A percentile compares a stretch with the other conserved stretches of the same genome.
Evolutionary conservation across 2,888 invertebrate species (phyloP).

Genomic region (Caenorhabditis drosophilae): DNA sequence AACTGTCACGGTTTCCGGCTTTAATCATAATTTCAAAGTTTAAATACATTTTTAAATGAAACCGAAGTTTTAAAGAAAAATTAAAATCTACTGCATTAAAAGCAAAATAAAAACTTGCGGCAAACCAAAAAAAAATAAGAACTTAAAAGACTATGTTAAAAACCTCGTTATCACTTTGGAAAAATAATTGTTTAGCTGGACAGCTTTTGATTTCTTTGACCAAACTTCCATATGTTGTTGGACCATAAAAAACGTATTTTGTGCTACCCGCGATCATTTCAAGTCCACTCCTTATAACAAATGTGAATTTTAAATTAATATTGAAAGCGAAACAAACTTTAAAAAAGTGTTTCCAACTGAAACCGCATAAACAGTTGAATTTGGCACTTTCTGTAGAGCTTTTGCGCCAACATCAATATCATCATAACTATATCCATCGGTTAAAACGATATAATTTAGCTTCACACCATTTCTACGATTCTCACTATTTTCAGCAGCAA

Average conservation of each 20-base stretch:
- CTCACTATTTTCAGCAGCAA: slow-evolving; percentile 46
- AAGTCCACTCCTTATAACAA: slow-evolving; percentile 31
- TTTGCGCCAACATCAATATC: slow-evolving; percentile 29
- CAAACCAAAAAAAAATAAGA: not conserved
- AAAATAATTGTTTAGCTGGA: slow-evolving; percentile 1
- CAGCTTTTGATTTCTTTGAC: slow-evolving; percentile 39
- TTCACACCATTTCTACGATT: slow-evolving; percentile 40
- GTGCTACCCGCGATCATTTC: slow-evolving; percentile 33
- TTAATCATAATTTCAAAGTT: not conserved
- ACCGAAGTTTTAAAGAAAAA: not conserved
- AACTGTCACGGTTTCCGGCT: slow-evolving; percentile 17
- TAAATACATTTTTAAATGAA: not conserved
- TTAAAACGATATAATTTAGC: slow-evolving; percentile 52
- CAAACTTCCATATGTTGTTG: slow-evolving; percentile 33
- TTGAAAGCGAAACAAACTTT: not conserved
- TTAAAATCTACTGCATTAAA: not conserved
- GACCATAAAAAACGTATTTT: slow-evolving; percentile 18
- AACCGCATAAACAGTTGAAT: slow-evolving; percentile 32
- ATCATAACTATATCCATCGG: slow-evolving; percentile 57
- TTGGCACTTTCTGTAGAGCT: slow-evolving; percentile 22
- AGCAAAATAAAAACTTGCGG: not conserved
- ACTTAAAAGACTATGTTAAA: not conserved
- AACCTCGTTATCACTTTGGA: slow-evolving; percentile 4
- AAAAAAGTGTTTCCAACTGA: slow-evolving; percentile 30
- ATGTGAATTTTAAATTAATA: slow-evolving; percentile 9